Evolutionary conservation across 2,113 vertebrate genomes (phyloP).

Genomic region (Cynoglossus semilaevis): DNA sequence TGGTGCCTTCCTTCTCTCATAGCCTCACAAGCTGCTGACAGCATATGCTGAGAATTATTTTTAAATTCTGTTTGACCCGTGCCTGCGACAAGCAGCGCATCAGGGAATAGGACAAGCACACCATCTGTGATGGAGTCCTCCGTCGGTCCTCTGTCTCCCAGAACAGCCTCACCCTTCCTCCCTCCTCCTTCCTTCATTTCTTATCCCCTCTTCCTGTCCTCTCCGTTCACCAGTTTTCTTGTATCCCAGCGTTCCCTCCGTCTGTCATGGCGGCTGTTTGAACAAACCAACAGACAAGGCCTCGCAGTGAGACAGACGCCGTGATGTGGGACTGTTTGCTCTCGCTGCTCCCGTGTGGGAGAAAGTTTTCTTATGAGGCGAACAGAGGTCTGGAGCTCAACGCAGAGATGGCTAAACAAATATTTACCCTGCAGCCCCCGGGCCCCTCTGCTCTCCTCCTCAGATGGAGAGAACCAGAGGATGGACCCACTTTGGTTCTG

Average conservation of each 20-base stretch:
- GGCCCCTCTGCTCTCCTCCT: constrained; percentile 23
- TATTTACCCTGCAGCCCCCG: constrained; percentile 65
- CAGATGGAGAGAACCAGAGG: constrained; percentile 24
- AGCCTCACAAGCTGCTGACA: constrained; percentile 16
- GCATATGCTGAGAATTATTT: constrained; percentile 53
- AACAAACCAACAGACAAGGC: constrained; percentile 67
- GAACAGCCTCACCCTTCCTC: constrained; percentile 21
- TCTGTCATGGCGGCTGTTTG: constrained; percentile 67
- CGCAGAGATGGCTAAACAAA: constrained; percentile 70
- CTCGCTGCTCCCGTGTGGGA: constrained; percentile 63
- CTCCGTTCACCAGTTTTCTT: constrained; percentile 31
- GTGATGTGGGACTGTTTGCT: constrained; percentile 69
- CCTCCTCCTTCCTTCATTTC: constrained; percentile 28
- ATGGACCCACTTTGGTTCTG: constrained; percentile 46
- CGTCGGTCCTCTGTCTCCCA: constrained; percentile 41
- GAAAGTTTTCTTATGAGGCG: constrained; percentile 75
- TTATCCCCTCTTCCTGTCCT: constrained; percentile 21
- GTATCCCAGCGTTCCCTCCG: constrained; percentile 45
- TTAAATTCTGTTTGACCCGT: constrained; percentile 41
- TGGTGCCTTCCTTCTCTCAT: constrained; percentile 10
- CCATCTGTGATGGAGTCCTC: constrained; percentile 66
- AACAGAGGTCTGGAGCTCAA: constrained; percentile 64
- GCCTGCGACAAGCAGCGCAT: constrained; percentile 51
- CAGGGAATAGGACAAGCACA: constrained; percentile 57
- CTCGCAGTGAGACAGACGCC: constrained; percentile 59